Evolutionary conservation across 2,797 vertebrate species (phyloP).

Genomic region (Sorex maritimensis): DNA sequence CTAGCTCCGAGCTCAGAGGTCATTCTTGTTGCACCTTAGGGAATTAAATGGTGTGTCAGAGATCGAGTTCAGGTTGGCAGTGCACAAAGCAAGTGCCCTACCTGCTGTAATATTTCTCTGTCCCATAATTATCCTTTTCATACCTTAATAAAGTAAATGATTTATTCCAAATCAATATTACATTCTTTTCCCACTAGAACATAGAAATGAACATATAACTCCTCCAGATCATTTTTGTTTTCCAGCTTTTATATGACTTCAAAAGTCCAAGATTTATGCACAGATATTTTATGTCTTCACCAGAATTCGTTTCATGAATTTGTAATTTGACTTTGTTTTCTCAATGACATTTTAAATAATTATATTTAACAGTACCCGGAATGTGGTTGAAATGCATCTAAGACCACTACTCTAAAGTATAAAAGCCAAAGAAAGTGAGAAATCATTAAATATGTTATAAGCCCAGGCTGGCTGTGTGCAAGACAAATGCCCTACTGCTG

Average conservation of each 20-base stretch:
- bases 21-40: too few species aligned
- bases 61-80: too few species aligned
- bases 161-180: conserved; percentile 17
- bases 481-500: too few species aligned
- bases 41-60: too few species aligned
- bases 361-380: neutral
- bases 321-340: neutral
- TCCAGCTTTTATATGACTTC: neutral
- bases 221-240: too few species aligned
- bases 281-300: neutral
- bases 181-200: neutral
- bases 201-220: neutral
- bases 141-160: conserved; percentile 40
- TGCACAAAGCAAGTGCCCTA: too few species aligned
- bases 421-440: neutral
- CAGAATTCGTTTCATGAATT: conserved; percentile 10
- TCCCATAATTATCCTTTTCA: neutral
- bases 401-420: neutral
- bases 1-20: too few species aligned
- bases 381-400: neutral
- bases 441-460: neutral
- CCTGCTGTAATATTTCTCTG: too few species aligned
- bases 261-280: neutral
- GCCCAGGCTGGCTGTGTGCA: neutral
- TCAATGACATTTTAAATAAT: neutral